Conservation (phyloP, 2,113 vertebrate species). For the Poicephalus meyeri region DNA sequence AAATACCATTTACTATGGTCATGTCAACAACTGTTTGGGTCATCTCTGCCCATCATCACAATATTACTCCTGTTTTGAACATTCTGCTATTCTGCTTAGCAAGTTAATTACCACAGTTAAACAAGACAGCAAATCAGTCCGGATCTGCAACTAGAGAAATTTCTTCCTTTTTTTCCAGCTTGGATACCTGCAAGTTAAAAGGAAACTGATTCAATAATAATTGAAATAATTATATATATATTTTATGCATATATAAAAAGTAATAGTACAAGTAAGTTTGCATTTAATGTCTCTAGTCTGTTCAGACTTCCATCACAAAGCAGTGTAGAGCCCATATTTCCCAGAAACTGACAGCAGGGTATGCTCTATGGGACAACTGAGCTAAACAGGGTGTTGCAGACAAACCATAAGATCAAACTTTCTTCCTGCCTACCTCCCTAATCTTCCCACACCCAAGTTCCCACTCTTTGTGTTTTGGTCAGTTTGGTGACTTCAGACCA, state of each 20-base stretch:
- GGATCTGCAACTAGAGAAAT: not conserved
- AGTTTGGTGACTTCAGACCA: not conserved
- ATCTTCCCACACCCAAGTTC: not conserved
- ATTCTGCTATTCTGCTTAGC: not conserved
- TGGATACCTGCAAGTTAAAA: slow-evolving; percentile 61
- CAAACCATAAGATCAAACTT: not conserved
- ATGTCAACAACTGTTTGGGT: not conserved
- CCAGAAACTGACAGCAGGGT: not conserved
- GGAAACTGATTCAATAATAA: not conserved
- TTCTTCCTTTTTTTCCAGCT: slow-evolving; percentile 45
- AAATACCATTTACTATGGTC: not conserved
- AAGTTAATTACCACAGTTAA: not conserved
- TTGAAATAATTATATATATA: not conserved
- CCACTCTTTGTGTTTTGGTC: not conserved
- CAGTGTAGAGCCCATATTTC: not conserved
- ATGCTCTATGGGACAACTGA: not conserved
- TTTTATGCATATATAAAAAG: not conserved
- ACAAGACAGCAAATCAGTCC: slow-evolving; percentile 26
- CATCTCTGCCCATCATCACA: not conserved
- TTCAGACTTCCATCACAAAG: not conserved
- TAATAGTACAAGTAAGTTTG: not conserved
- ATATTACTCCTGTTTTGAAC: not conserved
- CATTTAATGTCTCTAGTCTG: not conserved
- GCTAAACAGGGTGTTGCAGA: not conserved
- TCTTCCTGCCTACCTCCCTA: not conserved